phyloP scores from a whole-genome alignment of 2,888 invertebrate species.

The Polyploca ridens region DNA sequence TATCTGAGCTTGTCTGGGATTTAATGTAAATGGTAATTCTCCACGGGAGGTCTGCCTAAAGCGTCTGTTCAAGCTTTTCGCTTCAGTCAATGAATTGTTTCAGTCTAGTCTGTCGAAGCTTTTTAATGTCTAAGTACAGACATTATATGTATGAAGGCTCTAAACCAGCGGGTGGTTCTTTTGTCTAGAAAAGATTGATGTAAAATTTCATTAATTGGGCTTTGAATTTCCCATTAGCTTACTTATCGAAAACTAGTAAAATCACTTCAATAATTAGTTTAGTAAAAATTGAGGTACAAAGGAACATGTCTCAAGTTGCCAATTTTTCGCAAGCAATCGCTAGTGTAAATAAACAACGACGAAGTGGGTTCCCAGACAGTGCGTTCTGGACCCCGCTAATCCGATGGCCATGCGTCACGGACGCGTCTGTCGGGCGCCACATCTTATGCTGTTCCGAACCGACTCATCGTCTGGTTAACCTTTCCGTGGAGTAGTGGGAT shows the following conservation, averaged over 20 bases:
- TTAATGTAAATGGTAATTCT: conserved; percentile 9
- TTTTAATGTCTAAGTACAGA: not conserved
- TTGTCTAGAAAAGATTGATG: not conserved
- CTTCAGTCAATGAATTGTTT: conserved; percentile 13
- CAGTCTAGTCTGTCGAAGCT: not conserved
- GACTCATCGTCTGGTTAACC: conserved; percentile 6
- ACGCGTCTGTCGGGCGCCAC: conserved; percentile 53
- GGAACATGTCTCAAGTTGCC: not conserved
- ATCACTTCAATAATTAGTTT: not conserved
- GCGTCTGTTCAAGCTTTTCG: not conserved
- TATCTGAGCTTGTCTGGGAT: not conserved
- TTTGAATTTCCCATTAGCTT: too few relatives aligned
- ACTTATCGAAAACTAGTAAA: not conserved
- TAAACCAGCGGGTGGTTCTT: not conserved
- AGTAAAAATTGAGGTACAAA: not conserved
- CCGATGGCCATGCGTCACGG: conserved; percentile 49
- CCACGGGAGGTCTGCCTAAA: conserved; percentile 16
- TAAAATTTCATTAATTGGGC: too few relatives aligned
- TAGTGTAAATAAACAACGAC: conserved; percentile 35
- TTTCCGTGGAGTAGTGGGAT: conserved; percentile 24
- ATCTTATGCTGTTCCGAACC: conserved; percentile 18
- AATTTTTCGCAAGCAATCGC: conserved; percentile 19
- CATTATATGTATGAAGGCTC: not conserved
- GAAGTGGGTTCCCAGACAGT: conserved; percentile 31
- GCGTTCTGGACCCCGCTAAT: conserved; percentile 35